phyloP scores from a whole-genome alignment of 2,797 vertebrate species.

The Gadopsis bispinosus region DNA sequence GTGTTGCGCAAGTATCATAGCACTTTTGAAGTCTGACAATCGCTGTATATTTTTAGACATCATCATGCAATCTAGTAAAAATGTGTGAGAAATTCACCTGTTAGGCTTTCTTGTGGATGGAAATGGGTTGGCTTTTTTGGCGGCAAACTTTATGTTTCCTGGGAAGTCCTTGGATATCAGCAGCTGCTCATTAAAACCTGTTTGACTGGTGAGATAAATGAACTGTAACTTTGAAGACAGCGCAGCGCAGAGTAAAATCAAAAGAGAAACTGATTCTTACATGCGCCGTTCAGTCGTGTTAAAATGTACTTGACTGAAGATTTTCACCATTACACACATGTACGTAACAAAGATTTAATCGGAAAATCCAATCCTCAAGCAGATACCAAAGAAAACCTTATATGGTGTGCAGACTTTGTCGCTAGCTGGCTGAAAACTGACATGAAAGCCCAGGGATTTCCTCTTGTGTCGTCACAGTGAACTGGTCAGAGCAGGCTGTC shows the following conservation, averaged over 20 bases:
- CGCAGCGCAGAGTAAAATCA: background rate
- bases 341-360: background rate
- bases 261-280: background rate
- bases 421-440: background rate
- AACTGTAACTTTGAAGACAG: background rate
- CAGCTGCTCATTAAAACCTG: conserved; percentile 35
- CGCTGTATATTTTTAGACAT: background rate
- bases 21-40: background rate
- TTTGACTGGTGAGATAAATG: conserved; percentile 25
- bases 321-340: background rate
- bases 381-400: background rate
- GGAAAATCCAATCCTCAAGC: background rate
- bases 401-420: background rate
- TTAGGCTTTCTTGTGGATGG: background rate
- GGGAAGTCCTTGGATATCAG: background rate
- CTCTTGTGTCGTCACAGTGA: conserved; percentile 6
- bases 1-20: conserved; percentile 34
- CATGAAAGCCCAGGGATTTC: conserved; percentile 5
- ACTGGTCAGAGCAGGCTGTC: conserved; percentile 7
- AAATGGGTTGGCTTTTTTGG: background rate
- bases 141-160: background rate
- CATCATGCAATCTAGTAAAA: background rate
- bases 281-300: background rate
- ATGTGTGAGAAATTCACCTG: conserved; percentile 16
- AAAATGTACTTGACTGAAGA: background rate